Conservation (phyloP, 2,797 vertebrate species). For the Danio albolineatus region DNA sequence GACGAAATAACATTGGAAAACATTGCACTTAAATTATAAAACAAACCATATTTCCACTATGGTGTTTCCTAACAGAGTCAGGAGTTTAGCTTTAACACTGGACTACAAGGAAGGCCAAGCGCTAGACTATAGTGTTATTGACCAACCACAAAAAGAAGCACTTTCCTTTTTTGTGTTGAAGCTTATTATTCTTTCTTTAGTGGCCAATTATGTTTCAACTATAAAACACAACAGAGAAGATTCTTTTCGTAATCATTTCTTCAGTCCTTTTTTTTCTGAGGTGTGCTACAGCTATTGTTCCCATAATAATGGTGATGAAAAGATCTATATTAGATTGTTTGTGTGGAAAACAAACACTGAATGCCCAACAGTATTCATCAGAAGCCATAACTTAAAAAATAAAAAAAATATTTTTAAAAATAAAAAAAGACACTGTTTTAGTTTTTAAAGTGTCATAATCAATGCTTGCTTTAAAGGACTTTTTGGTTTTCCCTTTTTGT, state of each 20-base stretch:
- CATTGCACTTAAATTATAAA: slow-evolving; percentile 99
- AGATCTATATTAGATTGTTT: slow-evolving; percentile 66
- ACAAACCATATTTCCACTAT: slow-evolving; percentile 74
- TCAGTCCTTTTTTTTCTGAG: slow-evolving; percentile 70
- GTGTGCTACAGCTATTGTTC: slow-evolving; percentile 85
- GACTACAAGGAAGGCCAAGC: slow-evolving; percentile 80
- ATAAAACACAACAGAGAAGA: slow-evolving; percentile 62
- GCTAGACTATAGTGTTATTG: slow-evolving; percentile 79
- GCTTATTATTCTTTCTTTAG: slow-evolving; percentile 74
- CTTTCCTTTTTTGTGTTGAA: slow-evolving; percentile 52
- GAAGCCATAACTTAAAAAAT: slow-evolving; percentile 55
- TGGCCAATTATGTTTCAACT: slow-evolving; percentile 59
- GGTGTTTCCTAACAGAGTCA: slow-evolving; percentile 77
- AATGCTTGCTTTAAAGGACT: slow-evolving; percentile 68
- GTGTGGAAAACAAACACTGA: slow-evolving; percentile 79
- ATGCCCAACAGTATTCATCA: slow-evolving; percentile 81
- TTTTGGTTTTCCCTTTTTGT: slow-evolving; percentile 80
- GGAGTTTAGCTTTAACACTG: slow-evolving; percentile 88
- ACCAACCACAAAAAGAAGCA: slow-evolving; percentile 79
- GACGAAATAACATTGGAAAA: slow-evolving; percentile 91
- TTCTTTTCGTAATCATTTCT: slow-evolving; percentile 76
- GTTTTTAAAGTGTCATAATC: slow-evolving; percentile 64
- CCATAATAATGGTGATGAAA: slow-evolving; percentile 76
- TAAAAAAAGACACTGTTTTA: no score
- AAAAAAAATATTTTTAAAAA: no score